Evolutionary conservation across 37 sponge, comb jelly and placozoan species (phyloP).

Genomic region (Oopsacas minuta): DNA sequence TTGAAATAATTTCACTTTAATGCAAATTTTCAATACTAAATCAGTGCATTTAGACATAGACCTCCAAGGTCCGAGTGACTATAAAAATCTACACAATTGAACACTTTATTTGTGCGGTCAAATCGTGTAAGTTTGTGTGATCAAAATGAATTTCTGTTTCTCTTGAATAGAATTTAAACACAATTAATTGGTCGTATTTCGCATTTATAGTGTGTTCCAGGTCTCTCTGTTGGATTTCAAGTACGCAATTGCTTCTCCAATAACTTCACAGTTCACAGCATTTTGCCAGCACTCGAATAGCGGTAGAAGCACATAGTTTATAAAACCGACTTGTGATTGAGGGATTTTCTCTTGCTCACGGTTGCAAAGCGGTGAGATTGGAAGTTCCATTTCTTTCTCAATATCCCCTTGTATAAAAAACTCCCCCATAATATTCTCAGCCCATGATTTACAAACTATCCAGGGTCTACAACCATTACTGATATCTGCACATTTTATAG

Average conservation of each 20-base stretch:
- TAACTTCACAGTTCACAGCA: constrained; percentile 14
- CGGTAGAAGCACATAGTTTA: constrained; percentile 15
- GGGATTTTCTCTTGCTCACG: constrained; percentile 32
- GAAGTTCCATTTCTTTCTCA: constrained; percentile 39
- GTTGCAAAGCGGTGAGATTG: constrained; percentile 53
- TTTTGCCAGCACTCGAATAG: constrained; percentile 19
- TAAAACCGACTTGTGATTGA: constrained; percentile 48
- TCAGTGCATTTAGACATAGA: constrained; percentile 20
- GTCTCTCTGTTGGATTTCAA: background rate
- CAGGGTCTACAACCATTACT: constrained; percentile 47
- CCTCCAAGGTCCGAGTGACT: constrained; percentile 18
- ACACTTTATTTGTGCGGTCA: background rate
- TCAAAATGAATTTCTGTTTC: constrained; percentile 9
- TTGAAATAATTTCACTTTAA: constrained; percentile 11
- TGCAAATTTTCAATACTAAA: constrained; percentile 13
- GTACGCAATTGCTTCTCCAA: background rate
- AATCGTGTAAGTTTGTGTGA: constrained; percentile 1
- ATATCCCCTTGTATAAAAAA: constrained; percentile 64
- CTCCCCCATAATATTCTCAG: constrained; percentile 63
- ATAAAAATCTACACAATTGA: background rate
- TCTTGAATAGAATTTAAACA: constrained; percentile 10
- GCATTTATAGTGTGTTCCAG: background rate
- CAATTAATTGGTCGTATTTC: background rate
- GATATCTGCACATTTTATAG: constrained; percentile 66
- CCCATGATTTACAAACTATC: constrained; percentile 34